Evolutionary conservation across 2,888 invertebrate species (phyloP), one percentile per base, ranked within the genome.

Genomic region (Crocallis elinguaria): DNA sequence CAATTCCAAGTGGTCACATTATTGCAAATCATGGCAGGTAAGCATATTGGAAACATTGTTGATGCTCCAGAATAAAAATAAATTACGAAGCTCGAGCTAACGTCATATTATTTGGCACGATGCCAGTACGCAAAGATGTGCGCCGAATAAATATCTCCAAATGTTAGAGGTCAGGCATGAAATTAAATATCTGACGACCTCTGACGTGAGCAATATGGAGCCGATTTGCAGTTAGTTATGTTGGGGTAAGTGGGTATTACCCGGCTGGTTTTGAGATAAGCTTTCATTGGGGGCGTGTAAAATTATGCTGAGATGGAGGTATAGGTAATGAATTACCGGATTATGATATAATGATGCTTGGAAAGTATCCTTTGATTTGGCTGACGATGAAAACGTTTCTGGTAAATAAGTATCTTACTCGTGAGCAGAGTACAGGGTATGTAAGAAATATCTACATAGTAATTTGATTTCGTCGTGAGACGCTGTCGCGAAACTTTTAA

Each of bases 131-230:
- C 58, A 62, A 65, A 72, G 61, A 71, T 73, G 79, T 79, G 73
- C 75, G 71, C 64, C 58, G 71, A 72, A 75, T 75, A 75, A 75
- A 75, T 64, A 69, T 36, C 57, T 53, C 58, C 45, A 76, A 84
- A 83, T 77, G 77, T 67, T 73, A 81, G 68, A 80, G 84, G 81
- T 85, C 78, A 76, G 65, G 62, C 64, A 57, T 55, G 54, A 60
- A 66, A 71, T 66, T 69, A 66, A 69, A 72, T 67, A 62, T 64
- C 60, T 46, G 55, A 64, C 58, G 60, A 60, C 37, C 54, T 62
- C 57, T 35, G 19, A 44, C 59, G 62, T 57, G 48, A 25, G 21
- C 32, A 27, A 12, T 30, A 52, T 60, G 37, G 37, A 50, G 55
- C 42, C 64, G 59, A 67, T 70, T 71, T 67, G 66, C 65, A 63